A percentile compares a stretch with the other conserved stretches of the same genome.
These are phyloP conservation scores for Perca flavescens DNA, from an alignment of 2,113 vertebrate genomes.

Conservation along the genomic window DNA sequence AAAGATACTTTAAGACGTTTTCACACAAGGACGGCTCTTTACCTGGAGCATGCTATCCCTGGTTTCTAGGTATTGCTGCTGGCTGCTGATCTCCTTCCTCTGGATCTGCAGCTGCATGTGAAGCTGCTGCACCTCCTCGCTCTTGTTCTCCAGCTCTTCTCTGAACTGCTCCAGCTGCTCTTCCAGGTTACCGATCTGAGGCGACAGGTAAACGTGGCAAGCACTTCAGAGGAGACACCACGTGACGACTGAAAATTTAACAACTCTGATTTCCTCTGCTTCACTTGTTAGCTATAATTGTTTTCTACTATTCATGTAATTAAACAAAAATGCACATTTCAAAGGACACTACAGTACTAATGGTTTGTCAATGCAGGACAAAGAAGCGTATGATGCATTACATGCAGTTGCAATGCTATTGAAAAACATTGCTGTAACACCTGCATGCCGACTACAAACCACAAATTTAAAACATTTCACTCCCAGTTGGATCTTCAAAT, in stretches of 20 bases:
- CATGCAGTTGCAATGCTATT: not conserved
- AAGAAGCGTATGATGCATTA: not conserved
- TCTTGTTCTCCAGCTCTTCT: slow-evolving; percentile 98
- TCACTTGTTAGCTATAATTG: not conserved
- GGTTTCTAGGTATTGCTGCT: slow-evolving; percentile 89
- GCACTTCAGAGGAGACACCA: not conserved
- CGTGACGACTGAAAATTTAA: not conserved
- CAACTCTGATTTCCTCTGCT: not conserved
- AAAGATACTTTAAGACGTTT: not conserved
- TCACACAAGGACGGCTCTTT: slow-evolving; percentile 1
- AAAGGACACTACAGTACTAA: not conserved
- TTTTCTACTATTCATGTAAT: not conserved
- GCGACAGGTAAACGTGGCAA: not conserved
- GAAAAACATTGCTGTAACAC: not conserved
- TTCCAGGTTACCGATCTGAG: slow-evolving; percentile 94
- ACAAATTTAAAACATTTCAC: not conserved
- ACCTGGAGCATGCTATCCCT: slow-evolving; percentile 92
- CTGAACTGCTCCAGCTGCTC: slow-evolving; percentile 98
- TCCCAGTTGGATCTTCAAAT: not conserved
- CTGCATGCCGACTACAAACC: not conserved
- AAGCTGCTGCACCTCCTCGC: slow-evolving; percentile 96
- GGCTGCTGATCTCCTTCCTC: slow-evolving; percentile 91
- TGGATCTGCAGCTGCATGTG: slow-evolving; percentile 99
- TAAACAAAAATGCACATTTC: slow-evolving; percentile 1
- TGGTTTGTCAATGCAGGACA: not conserved